Evolutionary conservation across 2,113 vertebrate genomes (phyloP).

Genomic region (Galbula dea): DNA sequence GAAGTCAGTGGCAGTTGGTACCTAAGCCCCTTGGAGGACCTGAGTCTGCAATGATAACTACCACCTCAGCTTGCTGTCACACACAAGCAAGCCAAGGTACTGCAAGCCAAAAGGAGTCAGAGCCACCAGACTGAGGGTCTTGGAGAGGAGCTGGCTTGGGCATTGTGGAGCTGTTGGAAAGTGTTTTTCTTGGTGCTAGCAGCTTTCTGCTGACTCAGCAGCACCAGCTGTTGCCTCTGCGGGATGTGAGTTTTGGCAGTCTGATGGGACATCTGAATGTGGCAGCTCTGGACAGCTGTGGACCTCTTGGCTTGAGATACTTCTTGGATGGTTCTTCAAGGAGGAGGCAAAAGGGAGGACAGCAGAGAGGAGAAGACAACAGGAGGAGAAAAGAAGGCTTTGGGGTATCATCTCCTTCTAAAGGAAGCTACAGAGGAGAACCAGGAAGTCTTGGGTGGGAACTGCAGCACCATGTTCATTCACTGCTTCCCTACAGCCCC

Average conservation of each 20-base stretch:
- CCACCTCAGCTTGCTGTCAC: neutral
- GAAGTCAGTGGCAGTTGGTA: neutral
- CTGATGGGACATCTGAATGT: neutral
- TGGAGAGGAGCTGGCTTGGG: neutral
- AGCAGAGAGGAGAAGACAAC: neutral
- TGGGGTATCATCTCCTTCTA: neutral
- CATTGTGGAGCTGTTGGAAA: neutral
- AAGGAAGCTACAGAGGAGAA: neutral
- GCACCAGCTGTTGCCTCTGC: accelerated
- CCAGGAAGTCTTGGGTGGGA: neutral
- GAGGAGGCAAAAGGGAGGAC: neutral
- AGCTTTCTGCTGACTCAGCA: neutral
- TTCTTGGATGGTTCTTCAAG: neutral
- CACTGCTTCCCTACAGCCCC: neutral
- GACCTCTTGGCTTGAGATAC: too few relatives aligned
- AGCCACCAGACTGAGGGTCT: accelerated
- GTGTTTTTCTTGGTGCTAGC: neutral
- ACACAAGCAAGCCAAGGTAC: too few relatives aligned
- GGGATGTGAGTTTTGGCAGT: accelerated
- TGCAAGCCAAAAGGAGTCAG: neutral
- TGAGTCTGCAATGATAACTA: neutral
- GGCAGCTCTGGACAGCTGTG: neutral
- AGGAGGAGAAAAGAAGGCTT: neutral
- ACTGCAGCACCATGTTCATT: neutral
- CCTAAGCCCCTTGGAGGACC: neutral